Evolutionary conservation across 2,888 invertebrate species (phyloP), one percentile per base, ranked within the genome.

Genomic region (Phrixothrix hirtus): DNA sequence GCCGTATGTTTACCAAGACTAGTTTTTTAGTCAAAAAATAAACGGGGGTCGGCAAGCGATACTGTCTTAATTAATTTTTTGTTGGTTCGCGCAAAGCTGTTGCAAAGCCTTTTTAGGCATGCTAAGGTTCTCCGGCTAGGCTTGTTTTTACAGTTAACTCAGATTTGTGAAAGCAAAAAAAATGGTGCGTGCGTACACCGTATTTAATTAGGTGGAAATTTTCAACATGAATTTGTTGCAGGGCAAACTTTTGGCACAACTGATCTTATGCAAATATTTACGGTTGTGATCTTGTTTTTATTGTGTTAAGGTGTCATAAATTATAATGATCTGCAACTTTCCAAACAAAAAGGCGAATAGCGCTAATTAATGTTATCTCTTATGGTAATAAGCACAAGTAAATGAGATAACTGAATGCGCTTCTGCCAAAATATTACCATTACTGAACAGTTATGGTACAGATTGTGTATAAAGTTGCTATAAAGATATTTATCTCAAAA

Each of bases 31-130:
- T 4, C 10, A 21, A 14, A 13, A 34, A 17, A 29, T 36, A 51
- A 59, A 55, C 55, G 52, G 25, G 10, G 49, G 55, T 45, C 55
- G 35, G 60, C 62, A 57, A 61, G 60, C 50, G 59, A 57, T 60
- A 60, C 59, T 60, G 63, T 61, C 66, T 67, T 64, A 67, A 67
- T 67, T 66, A 66, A 65, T 60, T 67, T 65, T 65, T 66, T 65
- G 50, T 51, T 57, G 48, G 58, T 50, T 57, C 45, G 48, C n/a
- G n/a, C 49, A 31, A 7, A 7, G 7, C 13, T 12, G 13, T 32
- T 35, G 43, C 43, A 43, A 47, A 29, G 50, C 63, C 64, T 62
- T 62, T 63, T 60, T 61, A 55, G 60, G 61, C 39, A 31, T 57
- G 58, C 59, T 16, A 36, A 9, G 15, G 17, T 17, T 41, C 14